Conservation (phyloP, 2,113 vertebrate genomes). For the Coryphaenoides rupestris region DNA sequence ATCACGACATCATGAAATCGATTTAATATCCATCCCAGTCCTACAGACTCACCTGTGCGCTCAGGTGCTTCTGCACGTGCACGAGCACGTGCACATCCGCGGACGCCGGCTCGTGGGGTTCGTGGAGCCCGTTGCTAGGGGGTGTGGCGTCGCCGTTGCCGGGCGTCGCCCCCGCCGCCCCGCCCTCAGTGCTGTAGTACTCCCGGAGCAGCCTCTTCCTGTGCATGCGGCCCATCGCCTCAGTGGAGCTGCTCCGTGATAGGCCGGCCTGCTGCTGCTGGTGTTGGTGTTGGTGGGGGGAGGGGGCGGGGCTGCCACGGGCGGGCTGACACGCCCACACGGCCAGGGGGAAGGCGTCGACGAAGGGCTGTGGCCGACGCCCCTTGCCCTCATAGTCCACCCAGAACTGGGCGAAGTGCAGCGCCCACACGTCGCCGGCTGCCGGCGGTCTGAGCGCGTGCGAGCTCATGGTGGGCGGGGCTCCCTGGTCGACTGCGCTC, state of each 20-base stretch:
- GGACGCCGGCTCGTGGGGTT: constrained; percentile 56
- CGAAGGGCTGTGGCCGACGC: constrained; percentile 86
- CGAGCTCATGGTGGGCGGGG: constrained; percentile 74
- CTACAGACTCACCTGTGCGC: constrained; percentile 85
- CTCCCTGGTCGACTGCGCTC: constrained; percentile 83
- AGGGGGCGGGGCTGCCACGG: constrained; percentile 68
- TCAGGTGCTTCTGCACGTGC: constrained; percentile 86
- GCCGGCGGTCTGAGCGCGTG: constrained; percentile 84
- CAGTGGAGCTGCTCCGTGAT: constrained; percentile 80
- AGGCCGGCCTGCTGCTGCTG: constrained; percentile 77
- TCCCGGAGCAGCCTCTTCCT: constrained; percentile 89
- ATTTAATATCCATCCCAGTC: too few species aligned
- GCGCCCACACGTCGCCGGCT: constrained; percentile 88
- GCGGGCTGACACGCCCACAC: constrained; percentile 90
- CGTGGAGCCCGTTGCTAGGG: constrained; percentile 72
- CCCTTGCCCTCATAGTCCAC: constrained; percentile 90
- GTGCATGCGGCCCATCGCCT: constrained; percentile 80
- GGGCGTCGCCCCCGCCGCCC: constrained; percentile 35
- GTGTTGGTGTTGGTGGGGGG: too few species aligned
- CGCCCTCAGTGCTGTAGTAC: constrained; percentile 81
- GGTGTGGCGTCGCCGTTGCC: constrained; percentile 16
- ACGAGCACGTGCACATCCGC: constrained; percentile 86
- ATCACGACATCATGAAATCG: too few species aligned
- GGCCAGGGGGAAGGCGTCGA: constrained; percentile 93
- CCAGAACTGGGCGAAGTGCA: constrained; percentile 97